A percentile compares a stretch with the other conserved stretches of the same genome.
Conservation (phyloP, 2,888 invertebrate species). For the Lymantria monacha region DNA sequence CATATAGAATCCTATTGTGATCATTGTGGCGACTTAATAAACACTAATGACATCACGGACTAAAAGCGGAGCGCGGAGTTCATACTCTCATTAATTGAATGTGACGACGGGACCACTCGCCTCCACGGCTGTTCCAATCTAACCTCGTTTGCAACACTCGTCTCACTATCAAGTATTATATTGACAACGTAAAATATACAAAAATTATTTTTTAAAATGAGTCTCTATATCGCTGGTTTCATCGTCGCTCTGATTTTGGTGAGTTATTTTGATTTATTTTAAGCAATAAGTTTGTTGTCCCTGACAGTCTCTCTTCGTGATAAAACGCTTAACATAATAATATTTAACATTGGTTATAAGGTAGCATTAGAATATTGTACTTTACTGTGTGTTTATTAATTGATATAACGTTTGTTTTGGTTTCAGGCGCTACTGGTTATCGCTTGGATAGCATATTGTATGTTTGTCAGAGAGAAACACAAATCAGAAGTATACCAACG, state of each 20-base stretch:
- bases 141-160: slow-evolving; percentile 60
- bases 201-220: slow-evolving; percentile 50
- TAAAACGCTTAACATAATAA: neutral
- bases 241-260: slow-evolving; percentile 67
- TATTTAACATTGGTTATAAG: neutral
- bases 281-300: neutral
- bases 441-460: slow-evolving; percentile 68
- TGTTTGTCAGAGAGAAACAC: slow-evolving; percentile 69
- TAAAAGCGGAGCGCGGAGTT: slow-evolving; percentile 52
- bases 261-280: slow-evolving; percentile 36
- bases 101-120: slow-evolving; percentile 48
- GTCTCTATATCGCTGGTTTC: slow-evolving; percentile 59
- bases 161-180: slow-evolving; percentile 36
- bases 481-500: slow-evolving; percentile 61
- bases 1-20: slow-evolving; percentile 41
- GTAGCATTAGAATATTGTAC: neutral
- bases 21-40: slow-evolving; percentile 53
- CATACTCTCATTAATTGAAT: slow-evolving; percentile 69
- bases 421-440: slow-evolving; percentile 60
- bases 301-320: neutral
- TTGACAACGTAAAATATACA: slow-evolving; percentile 25
- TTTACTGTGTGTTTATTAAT: neutral
- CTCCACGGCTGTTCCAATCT: slow-evolving; percentile 51
- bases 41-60: slow-evolving; percentile 67
- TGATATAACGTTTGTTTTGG: slow-evolving; percentile 16